Evolutionary conservation across 2,797 vertebrate species (phyloP), one percentile per base, ranked within the genome.

Genomic region (Trachurus trachurus): DNA sequence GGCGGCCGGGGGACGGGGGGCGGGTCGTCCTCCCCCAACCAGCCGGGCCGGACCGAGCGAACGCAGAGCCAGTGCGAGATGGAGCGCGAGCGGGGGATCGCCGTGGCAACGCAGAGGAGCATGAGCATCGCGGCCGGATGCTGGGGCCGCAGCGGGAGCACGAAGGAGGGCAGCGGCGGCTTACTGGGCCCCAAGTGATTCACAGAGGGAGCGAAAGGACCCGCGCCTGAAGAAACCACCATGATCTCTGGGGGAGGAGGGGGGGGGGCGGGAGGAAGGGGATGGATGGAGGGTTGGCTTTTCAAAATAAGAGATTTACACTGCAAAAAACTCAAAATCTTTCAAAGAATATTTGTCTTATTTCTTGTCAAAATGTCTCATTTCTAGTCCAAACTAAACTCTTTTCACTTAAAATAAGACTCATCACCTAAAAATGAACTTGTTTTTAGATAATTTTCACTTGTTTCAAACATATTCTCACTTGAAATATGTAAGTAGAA

Each of bases 111-210:
- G 4, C 95, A 95, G 83, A 95, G 98, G 82, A 99, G 97, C 85
- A 97, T 98, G 97, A 99, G 98, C 74, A 89, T 99, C 7, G 97
- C 98, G 0, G 96, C 97, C 0, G 96, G 97, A 29, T 99, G 98
- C 94, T 99, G 98, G 97, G 97, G 97, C 16, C 96, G 97, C 3
- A 94, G 94, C 60, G 66, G 94, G 0, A 93, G 93, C 17, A 84
- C 90, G 82, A 96, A 94, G 74, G 96, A 96, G 21, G 98, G 97
- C 60, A 94, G 96, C 0, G 96, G 96, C 37, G 92, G 94, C 0
- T 89, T 96, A 53, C 21, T 96, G 1, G 96, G 97, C 90, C 96
- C 96, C 54, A 99, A 99, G 84, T 98, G 96, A 86, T 26, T 75
- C 9, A 21, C 0, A 42, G 31, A 10, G 57, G 70, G 26, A 73